Conservation (phyloP, 2,888 invertebrate genomes). For the Octonoba sinensis region DNA sequence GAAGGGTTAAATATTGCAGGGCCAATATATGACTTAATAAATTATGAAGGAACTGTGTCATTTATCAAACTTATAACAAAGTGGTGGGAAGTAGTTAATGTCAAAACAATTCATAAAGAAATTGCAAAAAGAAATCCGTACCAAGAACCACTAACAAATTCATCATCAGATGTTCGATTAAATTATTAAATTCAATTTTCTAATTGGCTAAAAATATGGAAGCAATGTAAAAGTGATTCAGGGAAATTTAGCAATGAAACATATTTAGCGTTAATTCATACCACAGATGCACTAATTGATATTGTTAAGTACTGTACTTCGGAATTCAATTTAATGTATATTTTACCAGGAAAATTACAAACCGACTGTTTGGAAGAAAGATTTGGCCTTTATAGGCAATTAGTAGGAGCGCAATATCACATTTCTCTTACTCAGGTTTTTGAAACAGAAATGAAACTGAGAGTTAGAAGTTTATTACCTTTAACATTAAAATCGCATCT, state of each 20-base stretch:
- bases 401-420: conserved; percentile 5
- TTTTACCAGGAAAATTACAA: conserved; percentile 38
- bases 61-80: neutral
- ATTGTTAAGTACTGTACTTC: conserved; percentile 4
- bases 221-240: neutral
- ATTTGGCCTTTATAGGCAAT: conserved; percentile 22
- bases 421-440: conserved; percentile 5
- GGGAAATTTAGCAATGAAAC: conserved; percentile 15
- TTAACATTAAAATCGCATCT: too few relatives aligned
- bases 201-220: conserved; percentile 14
- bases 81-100: conserved; percentile 20
- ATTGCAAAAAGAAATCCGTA: neutral
- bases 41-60: neutral
- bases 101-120: conserved; percentile 2
- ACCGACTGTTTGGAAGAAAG: conserved; percentile 17
- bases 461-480: too few relatives aligned
- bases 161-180: neutral
- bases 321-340: conserved; percentile 10
- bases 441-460: conserved; percentile 2
- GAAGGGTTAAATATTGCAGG: neutral
- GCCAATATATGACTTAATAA: neutral
- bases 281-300: conserved; percentile 12
- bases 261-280: conserved; percentile 6
- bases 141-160: neutral
- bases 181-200: conserved; percentile 7